phyloP scores from a whole-genome alignment of 2,888 invertebrate species.

The Acanthosoma haemorrhoidale region DNA sequence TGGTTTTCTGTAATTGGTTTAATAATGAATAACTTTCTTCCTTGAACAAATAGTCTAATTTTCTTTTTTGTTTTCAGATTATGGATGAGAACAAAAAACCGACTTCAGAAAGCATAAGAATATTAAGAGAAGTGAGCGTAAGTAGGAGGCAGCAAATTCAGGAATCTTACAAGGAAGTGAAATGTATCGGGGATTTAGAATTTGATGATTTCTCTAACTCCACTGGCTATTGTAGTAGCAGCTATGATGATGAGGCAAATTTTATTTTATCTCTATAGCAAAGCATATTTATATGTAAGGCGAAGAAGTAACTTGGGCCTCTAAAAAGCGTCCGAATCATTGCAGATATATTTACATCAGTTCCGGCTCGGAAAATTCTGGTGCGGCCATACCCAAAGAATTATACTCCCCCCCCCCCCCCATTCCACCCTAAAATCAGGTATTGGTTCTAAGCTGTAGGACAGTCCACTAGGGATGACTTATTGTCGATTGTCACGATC shows the following conservation, averaged over 20 bases:
- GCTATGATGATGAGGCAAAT: conserved; percentile 24
- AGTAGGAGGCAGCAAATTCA: conserved; percentile 6
- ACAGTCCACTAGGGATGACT: too few relatives aligned
- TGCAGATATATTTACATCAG: neutral
- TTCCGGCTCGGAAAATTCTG: too few relatives aligned
- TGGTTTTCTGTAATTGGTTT: too few relatives aligned
- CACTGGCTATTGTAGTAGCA: conserved; percentile 12
- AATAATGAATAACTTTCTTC: too few relatives aligned
- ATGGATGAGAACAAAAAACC: conserved; percentile 24
- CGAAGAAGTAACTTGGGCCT: neutral
- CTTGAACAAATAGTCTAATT: too few relatives aligned
- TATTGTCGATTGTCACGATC: too few relatives aligned
- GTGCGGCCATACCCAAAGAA: too few relatives aligned
- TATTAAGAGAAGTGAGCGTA: conserved; percentile 11
- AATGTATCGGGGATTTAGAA: conserved; percentile 10
- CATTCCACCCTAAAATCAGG: too few relatives aligned
- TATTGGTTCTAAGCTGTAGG: too few relatives aligned
- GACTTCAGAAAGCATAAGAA: conserved; percentile 14
- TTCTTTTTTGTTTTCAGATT: conserved; percentile 16
- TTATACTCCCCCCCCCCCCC: too few relatives aligned
- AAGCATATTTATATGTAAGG: neutral
- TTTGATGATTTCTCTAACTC: conserved; percentile 2
- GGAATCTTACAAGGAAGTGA: neutral
- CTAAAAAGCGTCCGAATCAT: neutral
- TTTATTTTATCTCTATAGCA: neutral